Evolutionary conservation across 2,797 vertebrate genomes (phyloP).

Genomic region (Leuciscus waleckii): DNA sequence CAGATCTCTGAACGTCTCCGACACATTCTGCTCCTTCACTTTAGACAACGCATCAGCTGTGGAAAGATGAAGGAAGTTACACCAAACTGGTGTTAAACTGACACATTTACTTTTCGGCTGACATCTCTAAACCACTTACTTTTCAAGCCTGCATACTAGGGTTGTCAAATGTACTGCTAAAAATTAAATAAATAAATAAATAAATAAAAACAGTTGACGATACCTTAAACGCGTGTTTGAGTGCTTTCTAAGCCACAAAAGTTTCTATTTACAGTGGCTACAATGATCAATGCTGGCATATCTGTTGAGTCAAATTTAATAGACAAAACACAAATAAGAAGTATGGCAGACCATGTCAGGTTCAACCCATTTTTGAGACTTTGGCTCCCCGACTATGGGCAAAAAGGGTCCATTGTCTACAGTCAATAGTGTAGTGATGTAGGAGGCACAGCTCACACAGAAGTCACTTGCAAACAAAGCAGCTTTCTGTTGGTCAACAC

Average conservation of each 20-base stretch:
- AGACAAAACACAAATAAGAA: no score
- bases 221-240: neutral
- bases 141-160: neutral
- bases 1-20: conserved; percentile 81
- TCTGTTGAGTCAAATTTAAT: neutral
- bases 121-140: neutral
- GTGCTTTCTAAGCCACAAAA: neutral
- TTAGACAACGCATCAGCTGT: conserved; percentile 87
- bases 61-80: neutral
- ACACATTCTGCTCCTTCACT: conserved; percentile 83
- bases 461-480: no score
- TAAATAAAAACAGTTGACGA: neutral
- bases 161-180: neutral
- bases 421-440: neutral
- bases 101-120: neutral
- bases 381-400: no score
- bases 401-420: neutral
- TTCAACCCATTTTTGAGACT: no score
- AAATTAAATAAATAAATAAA: no score
- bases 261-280: neutral
- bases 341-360: no score
- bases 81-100: neutral
- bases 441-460: neutral
- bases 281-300: neutral
- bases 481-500: no score